Percentiles rank a stretch among this genome's conserved stretches.
These are phyloP conservation scores for Aphelenchoides fujianensis DNA, from an alignment of 1,140 invertebrate species.

Conservation along the genomic window DNA sequence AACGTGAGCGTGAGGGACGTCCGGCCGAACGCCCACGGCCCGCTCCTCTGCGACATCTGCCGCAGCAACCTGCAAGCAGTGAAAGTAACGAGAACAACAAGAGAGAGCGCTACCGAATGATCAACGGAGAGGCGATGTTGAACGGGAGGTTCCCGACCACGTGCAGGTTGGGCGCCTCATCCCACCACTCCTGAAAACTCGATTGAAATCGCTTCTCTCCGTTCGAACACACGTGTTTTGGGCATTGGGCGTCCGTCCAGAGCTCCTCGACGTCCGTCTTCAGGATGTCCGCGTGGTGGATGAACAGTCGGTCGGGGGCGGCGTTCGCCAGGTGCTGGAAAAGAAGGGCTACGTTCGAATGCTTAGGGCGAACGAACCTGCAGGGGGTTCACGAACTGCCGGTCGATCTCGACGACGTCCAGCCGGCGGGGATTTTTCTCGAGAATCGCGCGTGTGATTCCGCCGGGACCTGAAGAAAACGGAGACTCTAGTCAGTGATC, in stretches of 20 bases:
- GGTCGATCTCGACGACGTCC: conserved; percentile 88
- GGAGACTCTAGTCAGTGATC: too few relatives aligned
- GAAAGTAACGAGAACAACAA: conserved; percentile 1
- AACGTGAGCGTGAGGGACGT: conserved; percentile 88
- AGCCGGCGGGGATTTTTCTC: conserved; percentile 72
- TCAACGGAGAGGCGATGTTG: conserved; percentile 85
- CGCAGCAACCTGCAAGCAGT: conserved; percentile 70
- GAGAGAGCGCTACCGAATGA: conserved; percentile 69
- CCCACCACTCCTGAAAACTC: conserved; percentile 30
- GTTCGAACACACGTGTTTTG: too few relatives aligned
- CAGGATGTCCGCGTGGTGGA: conserved; percentile 81
- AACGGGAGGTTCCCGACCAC: conserved; percentile 98
- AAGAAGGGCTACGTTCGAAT: conserved; percentile 24
- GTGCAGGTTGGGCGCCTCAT: conserved; percentile 62
- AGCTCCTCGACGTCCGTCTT: conserved; percentile 73
- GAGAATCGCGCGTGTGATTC: conserved; percentile 85
- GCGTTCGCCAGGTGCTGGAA: conserved; percentile 73
- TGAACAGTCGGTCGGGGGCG: conserved; percentile 70
- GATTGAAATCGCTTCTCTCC: too few relatives aligned
- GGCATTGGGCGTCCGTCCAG: conserved; percentile 68
- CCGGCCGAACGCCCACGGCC: conserved; percentile 80
- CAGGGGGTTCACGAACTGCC: conserved; percentile 78
- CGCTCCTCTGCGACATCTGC: conserved; percentile 73
- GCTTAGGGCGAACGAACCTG: conserved; percentile 70
- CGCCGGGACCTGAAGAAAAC: conserved; percentile 75